Base-by-base conservation (phyloP, 2,113 vertebrate species). In the Phylloscopus trochilus region DNA sequence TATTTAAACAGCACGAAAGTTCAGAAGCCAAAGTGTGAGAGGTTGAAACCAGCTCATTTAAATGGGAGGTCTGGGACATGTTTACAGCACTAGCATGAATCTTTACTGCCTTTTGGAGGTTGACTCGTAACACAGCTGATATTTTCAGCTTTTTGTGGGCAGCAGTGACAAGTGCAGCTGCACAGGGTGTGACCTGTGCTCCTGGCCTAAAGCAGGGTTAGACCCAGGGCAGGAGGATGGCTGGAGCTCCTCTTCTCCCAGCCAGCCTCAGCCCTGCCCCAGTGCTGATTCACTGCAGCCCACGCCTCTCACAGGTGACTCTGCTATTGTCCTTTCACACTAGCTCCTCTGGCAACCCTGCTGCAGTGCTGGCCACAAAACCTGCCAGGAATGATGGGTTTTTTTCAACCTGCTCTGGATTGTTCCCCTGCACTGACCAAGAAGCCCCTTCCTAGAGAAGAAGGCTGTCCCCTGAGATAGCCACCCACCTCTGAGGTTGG, bases 141-240 rank as follows among this genome's bases (percentile, higher is more conserved):
- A 33, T 47, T 76, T 90, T 64, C 41, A 79, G 46, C 23, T 76
- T 66, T 77, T 15, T 63, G 24, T 31, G 31, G 26, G 30, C 6
- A 43, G 24, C 1, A 24, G 33, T 17, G 67, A 9, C 46, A 27
- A 11, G 3, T 67, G 18, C 0, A 5, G 26, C 72, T n/a, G 59
- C 43, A 33, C 22, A 18, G 0, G 2, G 3, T 1, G 23, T 43
- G 84, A 16, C 16, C 62, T 16, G 20, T 30, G 6, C 43, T 47
- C 14, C 0, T 0, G 26, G 51, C 58, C 39, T 69, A 30, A 18
- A 39, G 52, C 4, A 4, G 60, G 0, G 14, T 7, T 21, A 26
- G 66, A 11, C 9, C 26, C 0, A 0, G 63, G 23, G 23, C 66
- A 81, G 41, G 47, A 14, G 1, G 22, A 4, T 27, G 39, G 43